Evolutionary conservation across 2,113 vertebrate species (phyloP), one percentile per base, ranked within the genome.

Genomic region (Pelecanus crispus): DNA sequence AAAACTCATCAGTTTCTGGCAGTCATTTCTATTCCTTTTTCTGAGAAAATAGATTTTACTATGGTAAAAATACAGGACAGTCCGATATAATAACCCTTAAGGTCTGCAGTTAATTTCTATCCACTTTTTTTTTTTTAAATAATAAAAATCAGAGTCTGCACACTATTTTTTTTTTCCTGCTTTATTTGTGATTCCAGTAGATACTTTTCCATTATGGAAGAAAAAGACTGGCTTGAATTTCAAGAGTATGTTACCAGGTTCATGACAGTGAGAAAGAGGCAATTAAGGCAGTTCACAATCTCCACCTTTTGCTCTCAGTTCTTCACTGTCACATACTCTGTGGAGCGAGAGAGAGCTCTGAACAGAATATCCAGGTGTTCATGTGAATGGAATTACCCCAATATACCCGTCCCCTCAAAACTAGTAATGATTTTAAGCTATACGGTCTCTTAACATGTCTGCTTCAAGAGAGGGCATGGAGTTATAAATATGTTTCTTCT

Each of bases 31-130:
- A 11, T 80, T 71, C 12, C 73, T 81, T 91, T 95, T 93, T 65
- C 77, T 88, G 68, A 94, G 59, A 61, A 94, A 97, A 88, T 34
- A 68, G 13, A 72, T 90, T 90, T 92, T 86, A 67, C 59, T 90
- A 4, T 49, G 20, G 44, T 83, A 84, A 95, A 95, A 95, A 81
- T 68, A 96, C 44, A 67, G 49, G 56, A 72, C 40, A 44, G 92
- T 92, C 79, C 56, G 86, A 21, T 91, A 73, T 74, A 55, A 73
- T 74, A 55, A 91, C 49, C 38, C 47, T 81, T 81, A 65, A 81
- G 45, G 17, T 78, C 22, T 92, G 59, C 77, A 78, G 22, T 84
- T 88, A 49, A 68, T 81, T 92, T 93, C 61, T 89, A 68, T 42
- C 81, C 4, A 17, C 8, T 61, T 83, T 81, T 72, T 62, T 38